Percentiles rank a stretch among this genome's conserved stretches.
Evolutionary conservation across 2,113 vertebrate genomes (phyloP).

Genomic region (Pongo abelii): DNA sequence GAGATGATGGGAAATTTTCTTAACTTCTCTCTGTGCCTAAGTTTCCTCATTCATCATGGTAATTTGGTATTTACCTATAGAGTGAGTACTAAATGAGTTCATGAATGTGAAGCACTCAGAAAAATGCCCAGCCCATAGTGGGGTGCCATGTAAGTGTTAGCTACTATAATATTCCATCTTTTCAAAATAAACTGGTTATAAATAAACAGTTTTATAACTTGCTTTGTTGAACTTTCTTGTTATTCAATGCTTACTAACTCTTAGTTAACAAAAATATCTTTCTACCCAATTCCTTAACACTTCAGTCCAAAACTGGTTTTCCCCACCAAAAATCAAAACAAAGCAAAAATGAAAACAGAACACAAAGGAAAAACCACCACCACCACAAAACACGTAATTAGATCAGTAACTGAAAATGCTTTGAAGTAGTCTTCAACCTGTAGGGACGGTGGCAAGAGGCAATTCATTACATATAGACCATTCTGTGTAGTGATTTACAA

Average conservation of each 20-base stretch:
- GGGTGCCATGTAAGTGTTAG: not conserved
- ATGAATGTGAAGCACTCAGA: not conserved
- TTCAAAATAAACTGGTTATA: not conserved
- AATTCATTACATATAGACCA: not conserved
- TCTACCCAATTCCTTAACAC: not conserved
- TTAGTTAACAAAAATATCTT: not conserved
- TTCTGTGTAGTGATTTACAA: not conserved
- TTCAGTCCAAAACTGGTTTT: not conserved
- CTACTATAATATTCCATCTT: not conserved
- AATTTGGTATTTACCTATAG: not conserved
- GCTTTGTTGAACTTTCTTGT: not conserved
- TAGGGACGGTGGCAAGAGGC: not conserved
- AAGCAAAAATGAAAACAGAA: not conserved
- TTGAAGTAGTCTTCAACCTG: not conserved
- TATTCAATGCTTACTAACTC: not conserved
- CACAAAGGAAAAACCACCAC: not conserved
- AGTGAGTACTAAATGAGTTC: not conserved
- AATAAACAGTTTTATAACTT: not conserved
- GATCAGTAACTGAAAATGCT: not conserved
- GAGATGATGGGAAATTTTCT: not conserved
- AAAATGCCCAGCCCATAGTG: too few species aligned
- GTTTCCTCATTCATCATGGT: not conserved
- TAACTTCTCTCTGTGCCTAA: not conserved
- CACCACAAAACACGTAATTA: rapidly evolving
- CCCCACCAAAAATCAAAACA: not conserved